Evolutionary conservation across 2,113 vertebrate species (phyloP).

Genomic region (Ptilonorhynchus violaceus): DNA sequence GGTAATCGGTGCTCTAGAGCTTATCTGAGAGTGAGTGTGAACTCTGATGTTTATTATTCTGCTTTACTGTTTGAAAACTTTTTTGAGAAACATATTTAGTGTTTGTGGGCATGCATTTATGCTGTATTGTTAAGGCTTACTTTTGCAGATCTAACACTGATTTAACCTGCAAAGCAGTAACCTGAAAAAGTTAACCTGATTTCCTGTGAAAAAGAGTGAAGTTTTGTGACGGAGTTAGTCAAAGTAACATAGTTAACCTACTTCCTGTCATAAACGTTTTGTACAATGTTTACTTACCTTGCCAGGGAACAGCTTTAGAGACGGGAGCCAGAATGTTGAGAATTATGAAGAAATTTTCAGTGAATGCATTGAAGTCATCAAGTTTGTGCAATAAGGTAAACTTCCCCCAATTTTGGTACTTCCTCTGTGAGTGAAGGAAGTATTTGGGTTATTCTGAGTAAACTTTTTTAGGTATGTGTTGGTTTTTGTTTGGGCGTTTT

Average conservation of each 20-base stretch:
- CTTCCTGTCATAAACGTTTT: not conserved
- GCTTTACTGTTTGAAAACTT: not conserved
- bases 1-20: rapidly evolving
- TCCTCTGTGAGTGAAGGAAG: not conserved
- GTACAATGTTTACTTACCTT: not conserved
- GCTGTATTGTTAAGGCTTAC: not conserved
- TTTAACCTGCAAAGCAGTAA: not conserved
- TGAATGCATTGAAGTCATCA: not conserved
- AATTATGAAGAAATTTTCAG: not conserved
- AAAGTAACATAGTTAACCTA: not conserved
- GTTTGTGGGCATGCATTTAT: not conserved
- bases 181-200: not conserved
- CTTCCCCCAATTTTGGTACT: not conserved
- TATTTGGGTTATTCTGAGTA: not conserved
- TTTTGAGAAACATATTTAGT: rapidly evolving
- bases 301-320: not conserved
- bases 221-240: not conserved
- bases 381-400: slow-evolving; percentile 47
- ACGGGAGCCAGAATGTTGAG: slow-evolving; percentile 46
- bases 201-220: not conserved
- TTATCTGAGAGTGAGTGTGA: not conserved
- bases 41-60: not conserved
- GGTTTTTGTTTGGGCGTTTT: not conserved
- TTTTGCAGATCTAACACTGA: not conserved
- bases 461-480: not conserved